These are phyloP conservation scores for Falco novaeseelandiae DNA, from an alignment of 2,797 vertebrate species.

Conservation along the genomic window DNA sequence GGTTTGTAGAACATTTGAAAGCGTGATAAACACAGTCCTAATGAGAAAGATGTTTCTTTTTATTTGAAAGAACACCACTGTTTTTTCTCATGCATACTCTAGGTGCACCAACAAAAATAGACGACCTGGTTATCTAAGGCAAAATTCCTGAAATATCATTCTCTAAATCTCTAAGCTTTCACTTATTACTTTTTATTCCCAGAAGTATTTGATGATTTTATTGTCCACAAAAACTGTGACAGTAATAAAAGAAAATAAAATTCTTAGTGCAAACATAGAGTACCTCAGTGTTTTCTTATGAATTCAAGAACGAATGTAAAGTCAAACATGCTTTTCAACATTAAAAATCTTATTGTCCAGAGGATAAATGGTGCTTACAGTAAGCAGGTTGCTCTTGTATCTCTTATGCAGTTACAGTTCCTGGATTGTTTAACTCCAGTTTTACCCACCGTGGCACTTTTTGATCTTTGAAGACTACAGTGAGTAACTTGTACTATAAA, in stretches of 20 bases:
- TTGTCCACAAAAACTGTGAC: background rate
- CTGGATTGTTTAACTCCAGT: background rate
- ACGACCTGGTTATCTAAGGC: constrained; percentile 41
- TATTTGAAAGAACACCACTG: constrained; percentile 32
- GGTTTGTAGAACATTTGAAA: constrained; percentile 61
- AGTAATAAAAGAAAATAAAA: constrained; percentile 18
- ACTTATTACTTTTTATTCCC: constrained; percentile 61
- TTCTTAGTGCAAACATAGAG: background rate
- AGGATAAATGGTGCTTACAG: background rate
- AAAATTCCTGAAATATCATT: constrained; percentile 64
- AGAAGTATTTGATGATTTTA: constrained; percentile 37
- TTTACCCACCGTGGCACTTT: background rate
- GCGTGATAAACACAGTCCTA: constrained; percentile 58
- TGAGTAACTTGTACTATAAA: background rate
- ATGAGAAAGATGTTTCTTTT: constrained; percentile 60
- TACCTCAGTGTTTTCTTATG: background rate
- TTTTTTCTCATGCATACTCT: background rate
- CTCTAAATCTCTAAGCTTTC: constrained; percentile 58
- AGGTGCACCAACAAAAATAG: background rate
- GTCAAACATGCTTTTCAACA: background rate
- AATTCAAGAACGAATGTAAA: background rate
- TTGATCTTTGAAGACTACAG: background rate
- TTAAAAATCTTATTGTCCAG: background rate
- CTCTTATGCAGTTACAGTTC: background rate
- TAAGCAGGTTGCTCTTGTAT: background rate